Percentiles rank a stretch among this genome's conserved stretches.
phyloP scores from a whole-genome alignment of 2,888 invertebrate genomes.

The Drosophila ustulata region DNA sequence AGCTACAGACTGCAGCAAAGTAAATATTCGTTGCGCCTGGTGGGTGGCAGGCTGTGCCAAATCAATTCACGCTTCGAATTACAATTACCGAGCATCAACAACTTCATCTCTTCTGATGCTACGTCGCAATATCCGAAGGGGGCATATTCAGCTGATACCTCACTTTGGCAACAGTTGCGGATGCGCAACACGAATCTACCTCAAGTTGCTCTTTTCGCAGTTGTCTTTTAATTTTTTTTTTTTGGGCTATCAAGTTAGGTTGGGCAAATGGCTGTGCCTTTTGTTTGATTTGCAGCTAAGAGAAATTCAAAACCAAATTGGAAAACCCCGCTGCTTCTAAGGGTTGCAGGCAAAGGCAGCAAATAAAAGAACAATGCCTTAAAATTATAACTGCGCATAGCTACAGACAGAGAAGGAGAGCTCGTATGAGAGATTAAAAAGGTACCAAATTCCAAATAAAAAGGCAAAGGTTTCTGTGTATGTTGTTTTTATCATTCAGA shows the following conservation, averaged over 20 bases:
- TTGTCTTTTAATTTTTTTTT: constrained; percentile 10
- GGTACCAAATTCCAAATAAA: constrained; percentile 81
- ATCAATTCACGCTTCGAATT: constrained; percentile 71
- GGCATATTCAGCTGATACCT: constrained; percentile 7
- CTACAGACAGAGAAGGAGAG: constrained; percentile 15
- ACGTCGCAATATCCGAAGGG: constrained; percentile 19
- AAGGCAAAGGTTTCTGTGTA: constrained; percentile 65
- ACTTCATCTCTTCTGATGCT: constrained; percentile 7
- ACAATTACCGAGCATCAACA: constrained; percentile 39
- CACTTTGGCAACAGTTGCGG: constrained; percentile 70
- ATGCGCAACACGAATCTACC: constrained; percentile 47
- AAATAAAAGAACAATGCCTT: constrained; percentile 74
- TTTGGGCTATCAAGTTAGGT: constrained; percentile 49
- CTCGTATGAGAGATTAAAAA: constrained; percentile 67
- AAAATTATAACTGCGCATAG: constrained; percentile 70
- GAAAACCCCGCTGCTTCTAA: constrained; percentile 54
- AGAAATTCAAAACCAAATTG: constrained; percentile 75
- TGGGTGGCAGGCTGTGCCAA: constrained; percentile 57
- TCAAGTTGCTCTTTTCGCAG: constrained; percentile 67
- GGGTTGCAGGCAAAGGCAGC: constrained; percentile 49
- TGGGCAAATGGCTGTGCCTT: constrained; percentile 45
- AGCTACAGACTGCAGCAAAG: constrained; percentile 34
- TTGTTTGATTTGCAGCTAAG: constrained; percentile 52
- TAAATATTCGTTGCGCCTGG: constrained; percentile 50
- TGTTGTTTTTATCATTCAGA: constrained; percentile 75